Evolutionary conservation across 2,797 vertebrate genomes (phyloP), one percentile per base, ranked within the genome.

Genomic region (Chelidonichthys spinosus): DNA sequence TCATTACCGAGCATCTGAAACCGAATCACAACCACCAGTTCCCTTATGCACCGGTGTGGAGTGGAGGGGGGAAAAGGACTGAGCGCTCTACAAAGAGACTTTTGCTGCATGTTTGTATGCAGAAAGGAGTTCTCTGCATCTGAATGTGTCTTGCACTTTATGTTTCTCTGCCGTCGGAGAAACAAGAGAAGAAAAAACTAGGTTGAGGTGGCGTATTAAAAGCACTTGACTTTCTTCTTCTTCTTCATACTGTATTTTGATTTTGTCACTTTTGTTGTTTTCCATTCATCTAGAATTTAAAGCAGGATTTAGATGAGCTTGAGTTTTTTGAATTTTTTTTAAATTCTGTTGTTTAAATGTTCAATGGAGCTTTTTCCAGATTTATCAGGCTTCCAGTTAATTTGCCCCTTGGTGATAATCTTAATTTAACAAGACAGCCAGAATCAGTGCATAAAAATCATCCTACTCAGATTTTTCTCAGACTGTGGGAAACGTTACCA

Each of bases 71-170:
- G 14, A 72, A 78, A 81, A 79, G 82, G 84, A 87, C 89, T 84
- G 75, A 63, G 68, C 61, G 89, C 66, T 78, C 54, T 46, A 77
- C 44, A 78, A 61, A 84, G 83, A 93, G 85, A 93, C 93, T 94
- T 92, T 93, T 56, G 58, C 65, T 79, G 60, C 95, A 89, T 93
- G 92, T 87, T 94, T 95, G 66, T 86, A 72, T 78, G 82, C 78
- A 78, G 84, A 84, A 88, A 36, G 6, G 35, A 84, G 59, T 55
- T 84, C 93, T 92, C 93, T 92, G 95, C 92, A 89, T 90, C 93
- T 95, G 95, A 95, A 95, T 95, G 94, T 95, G 94, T 97, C 92
- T 94, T 96, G 97, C 97, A 99, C 97, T 98, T 98, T 98, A 97
- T 95, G 96, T 94, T 94, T 93, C n/a, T 95, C 44, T 63, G 68